These are phyloP conservation scores for Bemisia tabaci DNA, from an alignment of 1,140 invertebrate genomes.

Conservation along the genomic window DNA sequence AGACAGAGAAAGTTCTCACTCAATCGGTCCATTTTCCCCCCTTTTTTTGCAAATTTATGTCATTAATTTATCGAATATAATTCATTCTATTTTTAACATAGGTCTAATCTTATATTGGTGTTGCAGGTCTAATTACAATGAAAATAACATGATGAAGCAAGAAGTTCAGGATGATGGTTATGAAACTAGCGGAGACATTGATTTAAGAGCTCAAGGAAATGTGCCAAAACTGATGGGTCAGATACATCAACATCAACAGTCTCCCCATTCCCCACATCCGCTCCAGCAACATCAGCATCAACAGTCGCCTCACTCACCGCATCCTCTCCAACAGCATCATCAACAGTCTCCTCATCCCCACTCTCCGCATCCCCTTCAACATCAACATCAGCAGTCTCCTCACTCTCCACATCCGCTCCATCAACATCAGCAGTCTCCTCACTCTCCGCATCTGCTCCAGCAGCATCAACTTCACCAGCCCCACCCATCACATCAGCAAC, in stretches of 20 bases:
- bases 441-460: constrained; percentile 30
- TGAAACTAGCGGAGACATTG: constrained; percentile 67
- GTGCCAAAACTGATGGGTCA: constrained; percentile 6
- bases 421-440: constrained; percentile 24
- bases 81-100: too few species aligned
- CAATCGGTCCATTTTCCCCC: too few species aligned
- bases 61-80: too few species aligned
- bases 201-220: constrained; percentile 36
- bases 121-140: neutral
- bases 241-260: constrained; percentile 15
- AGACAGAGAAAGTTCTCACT: too few species aligned
- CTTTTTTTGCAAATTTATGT: too few species aligned
- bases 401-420: constrained; percentile 31
- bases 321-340: neutral
- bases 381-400: constrained; percentile 22
- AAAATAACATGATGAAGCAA: neutral
- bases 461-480: neutral
- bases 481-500: neutral
- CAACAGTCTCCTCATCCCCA: neutral
- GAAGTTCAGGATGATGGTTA: constrained; percentile 59
- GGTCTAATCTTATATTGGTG: too few species aligned
- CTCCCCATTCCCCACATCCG: constrained; percentile 33
- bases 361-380: neutral
- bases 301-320: neutral
- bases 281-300: constrained; percentile 17